Evolutionary conservation across 53 echinoderm and acorn worm species (phyloP).

Genomic region (Hippasteria phrygiana): DNA sequence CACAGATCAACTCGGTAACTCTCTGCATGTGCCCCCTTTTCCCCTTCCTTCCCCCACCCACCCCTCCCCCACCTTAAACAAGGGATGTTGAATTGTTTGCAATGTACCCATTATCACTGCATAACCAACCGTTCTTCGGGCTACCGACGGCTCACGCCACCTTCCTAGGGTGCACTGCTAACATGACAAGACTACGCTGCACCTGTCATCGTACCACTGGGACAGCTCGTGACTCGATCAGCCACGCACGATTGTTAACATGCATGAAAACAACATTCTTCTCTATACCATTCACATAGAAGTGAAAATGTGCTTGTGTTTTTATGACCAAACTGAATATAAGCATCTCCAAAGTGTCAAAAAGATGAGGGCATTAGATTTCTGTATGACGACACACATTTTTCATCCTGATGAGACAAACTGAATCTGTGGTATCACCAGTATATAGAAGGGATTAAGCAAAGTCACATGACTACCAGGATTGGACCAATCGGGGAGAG

Average conservation of each 20-base stretch:
- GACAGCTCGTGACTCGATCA: not conserved
- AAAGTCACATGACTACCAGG: too few species aligned
- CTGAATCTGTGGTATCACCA: too few species aligned
- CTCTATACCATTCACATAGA: too few species aligned
- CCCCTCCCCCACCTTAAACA: not conserved
- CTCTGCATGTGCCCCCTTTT: slow-evolving; percentile 6
- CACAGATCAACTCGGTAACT: slow-evolving; percentile 10
- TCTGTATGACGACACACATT: too few species aligned
- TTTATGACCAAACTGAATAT: too few species aligned
- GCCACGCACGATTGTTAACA: slow-evolving; percentile 19
- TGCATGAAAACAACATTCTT: slow-evolving; percentile 38
- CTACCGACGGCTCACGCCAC: slow-evolving; percentile 14
- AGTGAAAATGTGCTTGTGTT: too few species aligned
- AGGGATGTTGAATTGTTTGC: slow-evolving; percentile 16
- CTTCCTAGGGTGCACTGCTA: slow-evolving; percentile 31
- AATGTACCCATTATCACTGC: slow-evolving; percentile 1
- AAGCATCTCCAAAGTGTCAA: too few species aligned
- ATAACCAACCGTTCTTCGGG: slow-evolving; percentile 6
- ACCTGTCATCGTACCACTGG: slow-evolving; percentile 9
- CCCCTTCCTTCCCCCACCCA: not conserved
- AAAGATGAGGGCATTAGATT: too few species aligned
- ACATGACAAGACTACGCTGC: not conserved
- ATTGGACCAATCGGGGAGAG: too few species aligned
- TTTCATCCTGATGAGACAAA: too few species aligned
- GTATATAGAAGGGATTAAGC: too few species aligned